Conservation (phyloP, 2,888 invertebrate genomes). For the Girardia tigrina region DNA sequence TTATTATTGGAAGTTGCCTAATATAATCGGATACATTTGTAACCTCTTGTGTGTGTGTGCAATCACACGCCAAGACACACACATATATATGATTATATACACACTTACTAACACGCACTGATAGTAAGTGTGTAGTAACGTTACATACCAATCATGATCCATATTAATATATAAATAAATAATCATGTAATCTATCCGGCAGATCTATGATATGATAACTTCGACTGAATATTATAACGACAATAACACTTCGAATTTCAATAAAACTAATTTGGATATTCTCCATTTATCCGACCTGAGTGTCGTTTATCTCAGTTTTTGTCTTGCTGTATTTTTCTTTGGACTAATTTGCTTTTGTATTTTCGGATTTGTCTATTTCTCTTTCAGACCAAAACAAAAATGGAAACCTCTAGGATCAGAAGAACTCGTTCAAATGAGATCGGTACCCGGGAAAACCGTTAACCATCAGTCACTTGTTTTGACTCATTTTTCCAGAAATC, state of each 20-base stretch:
- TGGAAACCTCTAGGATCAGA: not conserved
- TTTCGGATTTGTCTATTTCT: not conserved
- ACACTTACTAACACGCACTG: not conserved
- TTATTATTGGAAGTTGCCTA: too few species aligned
- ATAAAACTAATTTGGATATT: not conserved
- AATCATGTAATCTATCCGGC: not conserved
- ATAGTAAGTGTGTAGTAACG: not conserved
- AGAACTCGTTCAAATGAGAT: not conserved
- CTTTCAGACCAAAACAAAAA: not conserved
- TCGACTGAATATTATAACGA: not conserved
- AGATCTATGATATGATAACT: not conserved
- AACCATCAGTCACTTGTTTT: not conserved
- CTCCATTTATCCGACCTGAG: not conserved
- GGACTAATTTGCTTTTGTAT: not conserved
- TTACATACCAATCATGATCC: not conserved
- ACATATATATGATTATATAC: not conserved
- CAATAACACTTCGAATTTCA: not conserved
- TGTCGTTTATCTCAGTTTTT: not conserved
- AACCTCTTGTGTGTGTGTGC: not conserved
- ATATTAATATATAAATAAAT: slow-evolving; percentile 15
- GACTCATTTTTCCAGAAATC: not conserved
- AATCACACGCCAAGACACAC: not conserved
- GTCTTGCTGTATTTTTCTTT: not conserved
- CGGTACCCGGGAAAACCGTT: not conserved
- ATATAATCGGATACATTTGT: not conserved